These are phyloP conservation scores for Manis javanica DNA, from an alignment of 2,797 vertebrate genomes.

Conservation along the genomic window DNA sequence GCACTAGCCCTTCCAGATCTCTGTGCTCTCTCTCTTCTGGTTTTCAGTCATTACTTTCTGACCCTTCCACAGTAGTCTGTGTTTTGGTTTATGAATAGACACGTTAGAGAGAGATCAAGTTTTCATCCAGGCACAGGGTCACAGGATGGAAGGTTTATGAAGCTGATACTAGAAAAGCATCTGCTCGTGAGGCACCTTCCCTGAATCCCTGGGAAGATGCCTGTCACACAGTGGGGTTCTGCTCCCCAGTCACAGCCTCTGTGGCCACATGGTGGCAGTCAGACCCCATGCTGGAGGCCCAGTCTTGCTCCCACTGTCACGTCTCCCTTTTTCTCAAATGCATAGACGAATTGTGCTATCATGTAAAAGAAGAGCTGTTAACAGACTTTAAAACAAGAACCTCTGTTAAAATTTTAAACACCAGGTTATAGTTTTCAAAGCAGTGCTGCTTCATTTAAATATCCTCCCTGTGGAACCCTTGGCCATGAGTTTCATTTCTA, in stretches of 20 bases:
- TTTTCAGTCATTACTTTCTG: neutral
- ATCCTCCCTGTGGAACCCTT: accelerated
- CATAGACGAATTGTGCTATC: neutral
- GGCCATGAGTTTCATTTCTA: neutral
- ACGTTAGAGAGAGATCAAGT: neutral
- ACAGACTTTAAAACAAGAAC: neutral
- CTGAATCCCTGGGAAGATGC: neutral
- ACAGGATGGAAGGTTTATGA: too few species aligned
- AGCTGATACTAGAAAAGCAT: neutral
- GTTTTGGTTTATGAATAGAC: neutral
- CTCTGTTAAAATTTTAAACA: neutral
- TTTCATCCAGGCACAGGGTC: neutral
- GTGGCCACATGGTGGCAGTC: slow-evolving; percentile 85
- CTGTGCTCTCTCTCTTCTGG: neutral
- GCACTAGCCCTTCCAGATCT: neutral
- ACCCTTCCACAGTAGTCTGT: neutral
- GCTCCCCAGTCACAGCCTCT: accelerated
- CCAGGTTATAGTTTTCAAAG: neutral
- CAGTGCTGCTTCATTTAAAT: neutral
- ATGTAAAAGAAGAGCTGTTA: neutral
- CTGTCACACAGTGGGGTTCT: accelerated
- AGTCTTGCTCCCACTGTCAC: accelerated
- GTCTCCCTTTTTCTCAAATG: neutral
- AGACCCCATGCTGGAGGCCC: neutral
- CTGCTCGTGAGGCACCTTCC: neutral